Base-by-base conservation (phyloP, 2,888 invertebrate genomes). In the Cosmopolites sordidus region DNA sequence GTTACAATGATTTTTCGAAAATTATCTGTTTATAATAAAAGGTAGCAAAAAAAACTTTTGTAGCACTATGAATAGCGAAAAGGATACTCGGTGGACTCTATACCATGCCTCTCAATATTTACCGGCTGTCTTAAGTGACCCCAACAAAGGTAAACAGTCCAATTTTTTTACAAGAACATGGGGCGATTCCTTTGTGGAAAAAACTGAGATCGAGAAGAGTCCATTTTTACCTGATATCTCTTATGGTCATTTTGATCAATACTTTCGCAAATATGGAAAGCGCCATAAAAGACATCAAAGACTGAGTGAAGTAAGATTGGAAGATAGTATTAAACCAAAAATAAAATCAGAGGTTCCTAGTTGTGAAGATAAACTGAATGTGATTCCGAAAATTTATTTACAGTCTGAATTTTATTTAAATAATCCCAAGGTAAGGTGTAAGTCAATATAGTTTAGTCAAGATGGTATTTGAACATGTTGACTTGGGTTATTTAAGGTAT, bases 131-230 rank as follows among this genome's bases (percentile, higher is more conserved):
- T 80, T 98, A 58, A 97, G 96, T 76, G 96, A 98, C 75, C 97
- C 97, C 0, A 86, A 87, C 58, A 85, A 87, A 68, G 89, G 94
- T 60, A 97, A 94, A 74, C 89, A 91, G 72, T 82, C 82, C 59
- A 85, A 95, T 73, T 93, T 99, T 69, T 95, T 99, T 69, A 95
- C 95, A 0, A 93, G 92, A 73, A 94, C 94, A 57, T 99, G 98
- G 98, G 98, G 99, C 40, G 96, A 96, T 66, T 80, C 83, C 54
- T 99, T 99, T 75, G 83, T 93, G 15, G 95, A 95, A 58, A 86
- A 89, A 65, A 78, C 81, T 17, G 82, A 84, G 41, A 83, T 95
- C 64, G 81, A 84, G 33, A 83, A 86, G 61, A 89, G 90, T 64
- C 83, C 86, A 1, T 85, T 89, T 71, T 76, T 96, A 62, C 92